Evolutionary conservation across 1,140 invertebrate species (phyloP).

Genomic region (Drosophila setifemur): DNA sequence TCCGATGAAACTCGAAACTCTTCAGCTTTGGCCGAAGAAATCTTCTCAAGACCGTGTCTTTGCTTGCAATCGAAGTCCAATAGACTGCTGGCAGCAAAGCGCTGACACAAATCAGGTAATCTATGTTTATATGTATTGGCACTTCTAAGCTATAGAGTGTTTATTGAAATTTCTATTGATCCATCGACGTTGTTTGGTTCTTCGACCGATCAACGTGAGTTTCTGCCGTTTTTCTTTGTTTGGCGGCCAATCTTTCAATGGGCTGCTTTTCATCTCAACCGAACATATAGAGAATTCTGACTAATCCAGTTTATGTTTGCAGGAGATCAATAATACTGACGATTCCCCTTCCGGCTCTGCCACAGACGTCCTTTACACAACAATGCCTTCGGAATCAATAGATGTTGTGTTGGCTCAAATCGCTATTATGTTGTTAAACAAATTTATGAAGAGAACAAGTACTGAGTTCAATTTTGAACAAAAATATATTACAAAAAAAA

Average conservation of each 20-base stretch:
- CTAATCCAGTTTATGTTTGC: conserved; percentile 36
- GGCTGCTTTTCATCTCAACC: conserved; percentile 2
- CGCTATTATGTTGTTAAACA: background rate
- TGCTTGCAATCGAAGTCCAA: conserved; percentile 15
- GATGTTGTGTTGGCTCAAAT: background rate
- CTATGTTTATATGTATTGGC: conserved; percentile 15
- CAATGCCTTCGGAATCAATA: background rate
- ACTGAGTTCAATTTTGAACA: background rate
- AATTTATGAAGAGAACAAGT: background rate
- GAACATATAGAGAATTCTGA: background rate
- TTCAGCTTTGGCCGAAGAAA: background rate
- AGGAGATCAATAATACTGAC: conserved; percentile 20
- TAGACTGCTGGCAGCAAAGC: conserved; percentile 5
- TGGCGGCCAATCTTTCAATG: conserved; percentile 1
- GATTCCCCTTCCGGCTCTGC: background rate
- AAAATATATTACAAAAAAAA: conserved; percentile 3
- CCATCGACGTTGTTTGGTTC: conserved; percentile 33
- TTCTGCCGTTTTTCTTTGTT: conserved; percentile 16
- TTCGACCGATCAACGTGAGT: conserved; percentile 11
- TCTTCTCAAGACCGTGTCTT: conserved; percentile 10
- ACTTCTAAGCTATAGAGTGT: conserved; percentile 15
- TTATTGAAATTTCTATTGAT: conserved; percentile 16
- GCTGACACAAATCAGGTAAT: conserved; percentile 31
- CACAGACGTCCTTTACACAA: background rate
- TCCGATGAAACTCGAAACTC: background rate